A percentile compares a stretch with the other conserved stretches of the same genome.
These are phyloP conservation scores for Andrena bicolor DNA, from an alignment of 2,888 invertebrate species.

Conservation along the genomic window DNA sequence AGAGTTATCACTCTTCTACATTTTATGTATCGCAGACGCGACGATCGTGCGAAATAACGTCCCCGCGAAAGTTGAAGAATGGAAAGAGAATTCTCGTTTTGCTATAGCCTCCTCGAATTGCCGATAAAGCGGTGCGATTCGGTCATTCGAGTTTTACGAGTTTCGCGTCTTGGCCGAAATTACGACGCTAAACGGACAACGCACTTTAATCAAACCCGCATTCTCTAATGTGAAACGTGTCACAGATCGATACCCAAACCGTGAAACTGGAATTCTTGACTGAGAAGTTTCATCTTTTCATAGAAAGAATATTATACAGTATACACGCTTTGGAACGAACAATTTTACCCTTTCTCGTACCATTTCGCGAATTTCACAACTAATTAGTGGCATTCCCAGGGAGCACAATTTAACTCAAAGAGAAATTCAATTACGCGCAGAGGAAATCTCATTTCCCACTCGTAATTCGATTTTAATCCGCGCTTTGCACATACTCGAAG, in stretches of 20 bases:
- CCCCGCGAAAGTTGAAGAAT: not conserved
- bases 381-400: not conserved
- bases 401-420: not conserved
- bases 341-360: not conserved
- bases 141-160: slow-evolving; percentile 43
- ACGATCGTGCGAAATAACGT: slow-evolving; percentile 4
- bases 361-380: not conserved
- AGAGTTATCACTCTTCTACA: not conserved
- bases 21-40: not conserved
- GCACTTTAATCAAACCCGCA: slow-evolving; percentile 49
- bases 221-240: slow-evolving; percentile 18
- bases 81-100: slow-evolving; percentile 17
- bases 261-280: too few relatives aligned
- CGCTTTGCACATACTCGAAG: not conserved
- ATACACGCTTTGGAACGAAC: not conserved
- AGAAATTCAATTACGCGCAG: slow-evolving; percentile 1
- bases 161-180: slow-evolving; percentile 38
- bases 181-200: slow-evolving; percentile 47
- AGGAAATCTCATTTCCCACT: not conserved
- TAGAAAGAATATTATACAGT: not conserved
- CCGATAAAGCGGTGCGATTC: slow-evolving; percentile 41
- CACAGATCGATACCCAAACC: slow-evolving; percentile 28
- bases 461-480: slow-evolving; percentile 7
- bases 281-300: not conserved
- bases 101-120: slow-evolving; percentile 23